Conservation (phyloP, 2,113 vertebrate genomes). For the Herpailurus yagouaroundi region DNA sequence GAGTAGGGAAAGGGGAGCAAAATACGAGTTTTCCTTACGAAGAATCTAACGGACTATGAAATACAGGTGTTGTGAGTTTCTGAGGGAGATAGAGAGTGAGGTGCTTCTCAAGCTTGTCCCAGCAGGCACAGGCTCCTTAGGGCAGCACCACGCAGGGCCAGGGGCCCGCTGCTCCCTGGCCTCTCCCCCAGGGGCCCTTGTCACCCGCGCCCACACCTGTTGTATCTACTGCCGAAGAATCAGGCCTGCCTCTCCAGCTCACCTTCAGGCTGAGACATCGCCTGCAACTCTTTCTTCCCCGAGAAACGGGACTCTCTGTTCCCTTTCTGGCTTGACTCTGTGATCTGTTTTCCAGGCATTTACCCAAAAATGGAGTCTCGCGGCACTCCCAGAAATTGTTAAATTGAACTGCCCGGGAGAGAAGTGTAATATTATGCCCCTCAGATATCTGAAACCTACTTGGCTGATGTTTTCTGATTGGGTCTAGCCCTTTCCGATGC, state of each 20-base stretch:
- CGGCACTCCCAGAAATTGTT: background rate
- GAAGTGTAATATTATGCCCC: background rate
- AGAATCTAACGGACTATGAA: background rate
- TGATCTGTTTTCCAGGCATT: background rate
- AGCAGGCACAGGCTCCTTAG: background rate
- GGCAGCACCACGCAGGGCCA: background rate
- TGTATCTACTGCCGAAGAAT: too few species aligned
- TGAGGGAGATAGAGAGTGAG: background rate
- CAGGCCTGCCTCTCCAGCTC: background rate
- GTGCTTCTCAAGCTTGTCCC: too few species aligned
- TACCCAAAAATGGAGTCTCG: background rate
- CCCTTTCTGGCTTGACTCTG: background rate
- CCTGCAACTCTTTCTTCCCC: background rate
- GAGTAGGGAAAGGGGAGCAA: background rate
- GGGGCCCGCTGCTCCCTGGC: rapidly evolving
- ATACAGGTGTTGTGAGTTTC: background rate
- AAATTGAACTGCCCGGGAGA: background rate
- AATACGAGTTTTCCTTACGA: background rate
- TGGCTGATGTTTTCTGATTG: background rate
- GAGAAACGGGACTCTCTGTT: background rate
- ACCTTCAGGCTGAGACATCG: background rate
- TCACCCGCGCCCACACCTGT: background rate
- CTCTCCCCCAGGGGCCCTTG: background rate
- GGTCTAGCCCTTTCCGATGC: background rate
- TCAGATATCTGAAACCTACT: background rate